Evolutionary conservation across 2,113 vertebrate species (phyloP).

Genomic region (Protomyctophum bolini): DNA sequence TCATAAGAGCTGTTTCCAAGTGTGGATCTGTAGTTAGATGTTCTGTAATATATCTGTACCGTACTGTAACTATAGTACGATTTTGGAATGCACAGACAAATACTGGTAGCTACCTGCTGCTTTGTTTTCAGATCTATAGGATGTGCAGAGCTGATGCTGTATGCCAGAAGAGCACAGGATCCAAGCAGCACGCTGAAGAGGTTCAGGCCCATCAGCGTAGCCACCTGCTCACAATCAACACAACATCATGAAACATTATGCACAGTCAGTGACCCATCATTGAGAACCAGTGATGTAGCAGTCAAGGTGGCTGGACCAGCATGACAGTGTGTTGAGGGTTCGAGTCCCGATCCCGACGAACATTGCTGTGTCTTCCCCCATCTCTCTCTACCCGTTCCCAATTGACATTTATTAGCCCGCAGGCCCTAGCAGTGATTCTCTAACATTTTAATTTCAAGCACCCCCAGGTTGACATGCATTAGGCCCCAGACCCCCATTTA

Average conservation of each 20-base stretch:
- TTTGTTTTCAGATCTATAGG: conserved; percentile 29
- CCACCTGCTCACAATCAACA: conserved; percentile 54
- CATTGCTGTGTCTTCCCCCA: no score
- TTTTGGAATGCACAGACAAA: neutral
- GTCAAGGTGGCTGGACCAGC: no score
- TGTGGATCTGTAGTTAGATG: neutral
- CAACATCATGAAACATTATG: neutral
- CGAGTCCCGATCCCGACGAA: no score
- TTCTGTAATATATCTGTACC: neutral
- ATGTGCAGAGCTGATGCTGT: conserved; percentile 39
- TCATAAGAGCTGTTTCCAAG: neutral
- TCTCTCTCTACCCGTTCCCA: no score
- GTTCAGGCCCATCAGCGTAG: conserved; percentile 66
- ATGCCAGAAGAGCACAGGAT: conserved; percentile 61
- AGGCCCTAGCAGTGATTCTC: no score
- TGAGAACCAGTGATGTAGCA: no score
- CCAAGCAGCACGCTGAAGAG: conserved; percentile 70
- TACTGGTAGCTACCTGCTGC: conserved; percentile 62
- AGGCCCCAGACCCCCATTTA: no score
- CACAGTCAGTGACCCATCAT: neutral
- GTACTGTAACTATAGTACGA: no score
- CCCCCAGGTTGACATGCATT: no score
- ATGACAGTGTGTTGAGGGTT: no score
- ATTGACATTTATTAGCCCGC: no score
- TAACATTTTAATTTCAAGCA: no score